phyloP scores from a whole-genome alignment of 2,888 invertebrate genomes.

The Oscheius sp. region DNA sequence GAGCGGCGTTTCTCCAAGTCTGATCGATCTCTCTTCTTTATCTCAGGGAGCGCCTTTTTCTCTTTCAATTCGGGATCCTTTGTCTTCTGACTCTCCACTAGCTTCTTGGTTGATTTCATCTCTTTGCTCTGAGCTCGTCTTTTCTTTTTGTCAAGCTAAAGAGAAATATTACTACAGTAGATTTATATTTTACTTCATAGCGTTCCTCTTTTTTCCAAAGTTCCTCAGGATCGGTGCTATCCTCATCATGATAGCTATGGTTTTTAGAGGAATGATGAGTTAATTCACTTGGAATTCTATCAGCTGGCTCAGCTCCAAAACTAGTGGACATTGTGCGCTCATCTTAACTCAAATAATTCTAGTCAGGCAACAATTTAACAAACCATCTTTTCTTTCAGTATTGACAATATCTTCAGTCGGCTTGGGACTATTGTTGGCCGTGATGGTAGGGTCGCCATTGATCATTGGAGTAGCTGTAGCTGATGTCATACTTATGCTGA shows the following conservation, averaged over 20 bases:
- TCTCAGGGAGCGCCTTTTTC: slow-evolving; percentile 19
- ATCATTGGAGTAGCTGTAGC: slow-evolving; percentile 1
- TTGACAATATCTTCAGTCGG: not conserved
- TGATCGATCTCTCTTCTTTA: slow-evolving; percentile 9
- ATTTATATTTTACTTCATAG: not conserved
- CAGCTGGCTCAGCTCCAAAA: slow-evolving; percentile 5
- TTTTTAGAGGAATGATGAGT: not conserved
- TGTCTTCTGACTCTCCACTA: slow-evolving; percentile 10
- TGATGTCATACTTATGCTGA: slow-evolving; percentile 2
- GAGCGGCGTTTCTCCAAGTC: slow-evolving; percentile 2
- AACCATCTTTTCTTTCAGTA: not conserved
- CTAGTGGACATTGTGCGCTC: not conserved
- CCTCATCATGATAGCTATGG: not conserved
- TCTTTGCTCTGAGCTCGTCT: slow-evolving; percentile 9
- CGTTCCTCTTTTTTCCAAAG: slow-evolving; percentile 13
- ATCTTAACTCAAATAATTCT: not conserved
- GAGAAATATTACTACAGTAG: not conserved
- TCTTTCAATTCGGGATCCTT: slow-evolving; percentile 38
- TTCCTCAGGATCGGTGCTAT: slow-evolving; percentile 23
- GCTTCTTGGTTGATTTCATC: not conserved
- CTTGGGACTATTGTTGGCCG: not conserved
- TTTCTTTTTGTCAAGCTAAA: slow-evolving; percentile 3
- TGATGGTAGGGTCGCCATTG: not conserved
- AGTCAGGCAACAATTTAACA: not conserved
- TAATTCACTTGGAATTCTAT: not conserved